These are phyloP conservation scores for Centropus bengalensis DNA, from an alignment of 2,113 vertebrate genomes.

Conservation along the genomic window DNA sequence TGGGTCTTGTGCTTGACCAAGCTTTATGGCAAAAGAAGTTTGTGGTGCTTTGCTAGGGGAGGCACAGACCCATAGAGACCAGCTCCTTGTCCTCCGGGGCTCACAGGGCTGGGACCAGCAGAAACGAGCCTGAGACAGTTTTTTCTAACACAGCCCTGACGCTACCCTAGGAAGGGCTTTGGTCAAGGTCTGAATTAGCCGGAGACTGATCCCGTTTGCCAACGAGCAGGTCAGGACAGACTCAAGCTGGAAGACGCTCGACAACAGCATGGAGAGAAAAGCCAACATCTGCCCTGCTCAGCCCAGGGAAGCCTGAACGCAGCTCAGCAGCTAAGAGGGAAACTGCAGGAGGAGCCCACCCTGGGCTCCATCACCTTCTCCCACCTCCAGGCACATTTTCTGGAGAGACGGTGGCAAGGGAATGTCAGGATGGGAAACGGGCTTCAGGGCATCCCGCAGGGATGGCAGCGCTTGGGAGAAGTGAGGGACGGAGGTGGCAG, in stretches of 20 bases:
- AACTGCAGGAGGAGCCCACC: neutral
- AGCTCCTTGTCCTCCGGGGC: accelerated
- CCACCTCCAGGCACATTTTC: neutral
- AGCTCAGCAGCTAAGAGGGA: neutral
- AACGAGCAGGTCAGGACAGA: neutral
- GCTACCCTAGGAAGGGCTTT: neutral
- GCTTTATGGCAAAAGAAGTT: neutral
- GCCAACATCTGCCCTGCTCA: neutral
- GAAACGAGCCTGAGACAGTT: neutral
- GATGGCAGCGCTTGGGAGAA: neutral
- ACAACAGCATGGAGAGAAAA: neutral
- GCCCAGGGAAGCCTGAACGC: neutral
- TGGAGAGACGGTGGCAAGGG: neutral
- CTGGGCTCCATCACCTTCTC: neutral
- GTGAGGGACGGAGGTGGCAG: neutral
- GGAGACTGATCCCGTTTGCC: neutral
- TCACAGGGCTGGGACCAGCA: accelerated
- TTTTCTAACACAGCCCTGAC: neutral
- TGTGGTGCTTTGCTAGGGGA: neutral
- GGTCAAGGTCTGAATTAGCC: neutral
- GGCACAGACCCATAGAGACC: neutral
- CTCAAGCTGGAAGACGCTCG: neutral
- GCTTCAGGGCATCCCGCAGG: neutral
- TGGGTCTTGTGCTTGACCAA: neutral
- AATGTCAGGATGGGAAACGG: neutral